Base-by-base conservation (phyloP, 1,140 invertebrate species). In the Drosophila pseudoananassae region DNA sequence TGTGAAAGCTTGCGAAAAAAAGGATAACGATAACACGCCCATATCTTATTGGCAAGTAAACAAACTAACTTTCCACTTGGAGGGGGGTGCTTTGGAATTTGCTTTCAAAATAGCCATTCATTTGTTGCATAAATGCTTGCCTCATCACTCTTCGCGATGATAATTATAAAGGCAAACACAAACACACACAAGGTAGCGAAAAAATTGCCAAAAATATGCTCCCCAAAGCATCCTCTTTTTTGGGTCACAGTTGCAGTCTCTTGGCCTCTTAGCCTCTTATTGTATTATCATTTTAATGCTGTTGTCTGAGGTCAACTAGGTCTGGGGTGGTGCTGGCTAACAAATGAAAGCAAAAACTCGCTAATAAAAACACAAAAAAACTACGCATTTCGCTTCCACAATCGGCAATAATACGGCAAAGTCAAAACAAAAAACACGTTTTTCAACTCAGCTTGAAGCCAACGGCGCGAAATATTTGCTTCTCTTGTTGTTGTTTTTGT, bases 371-470 rank as follows among this genome's bases (percentile, higher is more conserved):
- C 38, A 55, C 54, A 64, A 40, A 53, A 70, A 74, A 75, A 87
- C 78, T 87, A 88, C 82, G 83, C 78, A 85, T 81, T 81, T 84
- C 75, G 72, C 38, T 75, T 54, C 17, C 56, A 27, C 25, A 54
- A 79, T 66, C 23, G 45, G 9, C 25, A 36, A 40, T 56, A 49
- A 40, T 59, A 58, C 25, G 60, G 7, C 46, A 58, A 81, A 81
- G 14, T 43, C 59, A 87, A 81, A 81, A 77, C 78, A 78, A 78
- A 85, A 85, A 87, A 87, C 82, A 87, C 75, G 82, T 87, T 87
- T 88, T 88, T 88, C 82, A 87, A 82, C 82, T 87, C 70, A 69
- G 31, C 25, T 27, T 60, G 82, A 33, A 36, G 31, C 29, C 50
- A 38, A 72, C 74, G 60, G 69, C 74, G 81, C 81, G 81, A 84